Percentiles rank a stretch among this genome's conserved stretches.
Conservation (phyloP, 2,888 invertebrate genomes). For the Agriotes lineatus region DNA sequence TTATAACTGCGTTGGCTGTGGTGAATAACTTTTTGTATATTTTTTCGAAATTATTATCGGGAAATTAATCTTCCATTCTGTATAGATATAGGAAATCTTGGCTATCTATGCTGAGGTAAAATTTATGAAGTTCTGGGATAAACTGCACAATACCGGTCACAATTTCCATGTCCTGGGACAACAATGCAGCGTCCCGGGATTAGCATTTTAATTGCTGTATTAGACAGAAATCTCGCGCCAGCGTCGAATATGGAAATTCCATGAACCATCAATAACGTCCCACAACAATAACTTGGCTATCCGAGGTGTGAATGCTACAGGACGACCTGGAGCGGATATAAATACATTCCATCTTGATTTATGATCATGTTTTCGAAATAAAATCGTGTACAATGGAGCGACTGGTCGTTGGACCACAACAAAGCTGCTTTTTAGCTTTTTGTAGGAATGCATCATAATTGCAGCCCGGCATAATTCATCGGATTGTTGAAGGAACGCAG, state of each 20-base stretch:
- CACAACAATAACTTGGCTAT: conserved; percentile 18
- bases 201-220: conserved; percentile 15
- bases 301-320: conserved; percentile 26
- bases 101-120: no score
- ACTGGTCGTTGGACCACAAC: not conserved
- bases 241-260: conserved; percentile 13
- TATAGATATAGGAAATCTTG: no score
- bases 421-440: not conserved
- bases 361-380: conserved; percentile 31
- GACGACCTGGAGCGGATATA: conserved; percentile 28
- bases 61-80: no score
- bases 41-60: no score
- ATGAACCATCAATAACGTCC: conserved; percentile 21
- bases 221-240: not conserved
- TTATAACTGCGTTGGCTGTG: no score
- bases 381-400: conserved; percentile 24
- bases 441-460: conserved; percentile 1
- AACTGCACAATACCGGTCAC: not conserved
- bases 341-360: conserved; percentile 37
- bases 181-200: not conserved
- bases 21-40: no score
- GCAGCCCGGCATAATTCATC: not conserved
- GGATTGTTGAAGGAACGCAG: not conserved
- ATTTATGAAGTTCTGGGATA: no score
- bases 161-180: not conserved